phyloP scores from a whole-genome alignment of 2,888 invertebrate species.

The Andrena bicolor region DNA sequence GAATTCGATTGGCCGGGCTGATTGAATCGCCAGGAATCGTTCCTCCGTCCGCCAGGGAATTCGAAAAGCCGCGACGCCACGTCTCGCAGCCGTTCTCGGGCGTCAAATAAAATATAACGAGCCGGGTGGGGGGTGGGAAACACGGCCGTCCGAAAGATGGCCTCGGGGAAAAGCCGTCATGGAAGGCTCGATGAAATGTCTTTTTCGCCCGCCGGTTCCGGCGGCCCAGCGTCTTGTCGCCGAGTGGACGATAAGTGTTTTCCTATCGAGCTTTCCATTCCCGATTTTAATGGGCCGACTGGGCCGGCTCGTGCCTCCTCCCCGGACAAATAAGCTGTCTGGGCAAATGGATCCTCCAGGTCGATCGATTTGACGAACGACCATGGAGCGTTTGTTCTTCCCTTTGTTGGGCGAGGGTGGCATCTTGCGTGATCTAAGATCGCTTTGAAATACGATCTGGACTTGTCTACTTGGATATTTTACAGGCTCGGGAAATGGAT shows the following conservation, averaged over 20 bases:
- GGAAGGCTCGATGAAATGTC: conserved; percentile 33
- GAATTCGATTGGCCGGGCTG: conserved; percentile 72
- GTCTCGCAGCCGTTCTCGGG: conserved; percentile 12
- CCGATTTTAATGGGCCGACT: conserved; percentile 45
- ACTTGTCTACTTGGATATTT: too few relatives aligned
- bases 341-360: conserved; percentile 25
- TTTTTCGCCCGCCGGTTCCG: conserved; percentile 16
- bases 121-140: conserved; percentile 28
- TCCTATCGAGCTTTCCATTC: conserved; percentile 47
- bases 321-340: conserved; percentile 18
- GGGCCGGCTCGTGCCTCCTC: not conserved
- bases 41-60: conserved; percentile 34
- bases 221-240: conserved; percentile 30
- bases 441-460: too few relatives aligned
- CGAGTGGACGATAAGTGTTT: conserved; percentile 62
- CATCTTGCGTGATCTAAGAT: too few relatives aligned
- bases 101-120: conserved; percentile 72
- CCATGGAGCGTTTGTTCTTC: not conserved
- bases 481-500: too few relatives aligned
- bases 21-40: conserved; percentile 72
- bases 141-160: conserved; percentile 26
- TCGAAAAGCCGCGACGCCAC: conserved; percentile 56
- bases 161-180: conserved; percentile 11
- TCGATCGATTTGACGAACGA: conserved; percentile 9
- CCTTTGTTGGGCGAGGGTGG: not conserved